Conservation (phyloP, 2,797 vertebrate genomes). For the Takifugu ocellatus region DNA sequence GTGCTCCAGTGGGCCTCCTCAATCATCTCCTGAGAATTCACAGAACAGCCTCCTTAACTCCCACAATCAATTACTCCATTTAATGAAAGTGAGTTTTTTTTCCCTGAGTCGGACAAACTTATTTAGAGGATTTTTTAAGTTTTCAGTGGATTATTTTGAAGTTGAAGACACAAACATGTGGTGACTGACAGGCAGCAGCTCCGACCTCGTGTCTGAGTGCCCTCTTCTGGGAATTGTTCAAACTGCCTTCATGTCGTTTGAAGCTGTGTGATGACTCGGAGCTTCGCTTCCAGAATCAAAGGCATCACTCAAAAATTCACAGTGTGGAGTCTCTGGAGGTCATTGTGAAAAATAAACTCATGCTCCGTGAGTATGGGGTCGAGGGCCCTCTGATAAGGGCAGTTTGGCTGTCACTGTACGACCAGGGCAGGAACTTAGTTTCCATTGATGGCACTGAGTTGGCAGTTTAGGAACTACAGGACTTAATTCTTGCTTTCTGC, state of each 20-base stretch:
- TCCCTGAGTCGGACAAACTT: background rate
- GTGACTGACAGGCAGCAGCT: conserved; percentile 41
- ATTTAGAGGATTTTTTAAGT: background rate
- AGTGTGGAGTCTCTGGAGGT: conserved; percentile 5
- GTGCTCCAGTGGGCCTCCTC: conserved; percentile 87
- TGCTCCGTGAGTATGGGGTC: too few species aligned
- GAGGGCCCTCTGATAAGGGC: too few species aligned
- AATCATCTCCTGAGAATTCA: conserved; percentile 83
- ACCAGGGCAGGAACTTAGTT: too few species aligned
- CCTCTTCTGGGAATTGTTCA: conserved; percentile 80
- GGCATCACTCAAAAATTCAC: conserved; percentile 14
- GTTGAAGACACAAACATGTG: conserved; percentile 18
- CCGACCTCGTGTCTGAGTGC: conserved; percentile 67
- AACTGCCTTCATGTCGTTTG: conserved; percentile 61
- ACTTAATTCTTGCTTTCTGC: too few species aligned
- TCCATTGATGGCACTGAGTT: too few species aligned
- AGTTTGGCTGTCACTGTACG: too few species aligned
- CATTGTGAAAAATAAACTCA: conserved; percentile 1
- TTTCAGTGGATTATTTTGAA: conserved; percentile 9
- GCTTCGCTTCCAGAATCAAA: background rate
- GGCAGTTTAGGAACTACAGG: too few species aligned
- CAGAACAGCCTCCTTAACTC: conserved; percentile 37
- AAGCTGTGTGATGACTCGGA: background rate
- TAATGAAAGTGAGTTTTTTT: background rate
- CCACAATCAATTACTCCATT: conserved; percentile 37